phyloP scores from a whole-genome alignment of 2,888 invertebrate species.

The Thymelicus sylvestris region DNA sequence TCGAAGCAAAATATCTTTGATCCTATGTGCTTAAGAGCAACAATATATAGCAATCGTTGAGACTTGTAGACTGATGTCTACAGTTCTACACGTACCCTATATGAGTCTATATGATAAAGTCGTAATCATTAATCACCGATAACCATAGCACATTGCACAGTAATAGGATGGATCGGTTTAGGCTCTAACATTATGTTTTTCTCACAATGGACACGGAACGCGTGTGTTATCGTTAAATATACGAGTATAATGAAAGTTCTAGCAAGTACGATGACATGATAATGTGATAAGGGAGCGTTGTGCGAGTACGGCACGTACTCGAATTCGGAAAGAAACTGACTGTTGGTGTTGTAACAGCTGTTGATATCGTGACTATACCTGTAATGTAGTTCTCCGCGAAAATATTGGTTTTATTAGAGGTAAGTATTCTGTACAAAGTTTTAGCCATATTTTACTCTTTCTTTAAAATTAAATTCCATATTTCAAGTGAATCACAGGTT shows the following conservation, averaged over 20 bases:
- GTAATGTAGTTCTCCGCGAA: not conserved
- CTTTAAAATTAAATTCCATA: too few relatives aligned
- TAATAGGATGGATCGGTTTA: not conserved
- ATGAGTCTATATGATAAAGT: too few relatives aligned
- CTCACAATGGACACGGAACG: slow-evolving; percentile 4
- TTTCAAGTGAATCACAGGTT: too few relatives aligned
- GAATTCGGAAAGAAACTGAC: not conserved
- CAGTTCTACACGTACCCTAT: too few relatives aligned
- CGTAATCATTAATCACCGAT: too few relatives aligned
- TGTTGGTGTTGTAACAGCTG: slow-evolving; percentile 3
- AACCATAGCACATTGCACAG: not conserved
- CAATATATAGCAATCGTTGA: too few relatives aligned
- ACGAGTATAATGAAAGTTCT: slow-evolving; percentile 31
- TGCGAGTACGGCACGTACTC: slow-evolving; percentile 33
- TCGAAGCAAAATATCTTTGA: too few relatives aligned
- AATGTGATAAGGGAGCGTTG: slow-evolving; percentile 28
- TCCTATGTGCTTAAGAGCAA: too few relatives aligned
- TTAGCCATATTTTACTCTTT: too few relatives aligned
- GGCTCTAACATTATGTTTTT: slow-evolving; percentile 24
- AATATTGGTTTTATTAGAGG: too few relatives aligned
- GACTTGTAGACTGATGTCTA: too few relatives aligned
- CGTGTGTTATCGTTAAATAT: slow-evolving; percentile 18
- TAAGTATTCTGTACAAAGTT: too few relatives aligned
- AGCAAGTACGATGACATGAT: slow-evolving; percentile 22
- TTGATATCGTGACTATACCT: not conserved